A percentile compares a stretch with the other conserved stretches of the same genome.
Conservation (phyloP, 2,797 vertebrate genomes). For the Avahi laniger region DNA sequence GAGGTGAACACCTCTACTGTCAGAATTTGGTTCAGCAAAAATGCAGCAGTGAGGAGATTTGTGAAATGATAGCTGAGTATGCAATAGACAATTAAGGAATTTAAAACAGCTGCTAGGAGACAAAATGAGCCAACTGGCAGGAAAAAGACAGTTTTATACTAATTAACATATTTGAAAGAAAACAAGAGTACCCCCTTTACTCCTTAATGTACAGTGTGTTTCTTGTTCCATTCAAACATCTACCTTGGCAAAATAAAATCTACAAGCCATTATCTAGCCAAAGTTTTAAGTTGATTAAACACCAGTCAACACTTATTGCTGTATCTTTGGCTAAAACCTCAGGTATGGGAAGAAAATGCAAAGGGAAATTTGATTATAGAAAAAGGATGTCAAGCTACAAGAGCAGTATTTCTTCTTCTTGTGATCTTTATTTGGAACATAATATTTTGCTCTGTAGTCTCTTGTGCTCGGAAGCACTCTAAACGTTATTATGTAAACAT, state of each 20-base stretch:
- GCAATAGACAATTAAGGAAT: conserved; percentile 81
- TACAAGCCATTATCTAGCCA: conserved; percentile 8
- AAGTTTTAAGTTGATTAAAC: conserved; percentile 72
- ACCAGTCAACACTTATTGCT: conserved; percentile 55
- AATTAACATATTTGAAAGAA: conserved; percentile 80
- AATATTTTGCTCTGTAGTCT: conserved; percentile 52
- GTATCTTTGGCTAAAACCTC: conserved; percentile 60
- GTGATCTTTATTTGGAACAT: conserved; percentile 64
- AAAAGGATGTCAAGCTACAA: conserved; percentile 48
- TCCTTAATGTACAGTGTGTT: conserved; percentile 54
- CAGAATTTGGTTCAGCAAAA: conserved; percentile 51
- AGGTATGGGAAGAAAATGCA: conserved; percentile 30
- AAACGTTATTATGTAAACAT: conserved; percentile 41
- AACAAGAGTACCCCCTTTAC: conserved; percentile 65
- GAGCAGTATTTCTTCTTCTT: conserved; percentile 56
- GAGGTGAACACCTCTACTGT: not conserved
- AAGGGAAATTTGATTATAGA: conserved; percentile 61
- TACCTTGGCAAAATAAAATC: conserved; percentile 63
- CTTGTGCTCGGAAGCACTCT: conserved; percentile 52
- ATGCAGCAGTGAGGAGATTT: conserved; percentile 73
- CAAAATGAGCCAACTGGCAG: conserved; percentile 71
- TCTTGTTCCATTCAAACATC: conserved; percentile 55
- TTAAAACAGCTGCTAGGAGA: conserved; percentile 82
- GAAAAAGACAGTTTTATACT: conserved; percentile 73
- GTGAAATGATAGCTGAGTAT: conserved; percentile 81